These are phyloP conservation scores for Pelagia noctiluca DNA, from an alignment of 30 jellyfish, hydroid and myxozoan species.

Conservation along the genomic window DNA sequence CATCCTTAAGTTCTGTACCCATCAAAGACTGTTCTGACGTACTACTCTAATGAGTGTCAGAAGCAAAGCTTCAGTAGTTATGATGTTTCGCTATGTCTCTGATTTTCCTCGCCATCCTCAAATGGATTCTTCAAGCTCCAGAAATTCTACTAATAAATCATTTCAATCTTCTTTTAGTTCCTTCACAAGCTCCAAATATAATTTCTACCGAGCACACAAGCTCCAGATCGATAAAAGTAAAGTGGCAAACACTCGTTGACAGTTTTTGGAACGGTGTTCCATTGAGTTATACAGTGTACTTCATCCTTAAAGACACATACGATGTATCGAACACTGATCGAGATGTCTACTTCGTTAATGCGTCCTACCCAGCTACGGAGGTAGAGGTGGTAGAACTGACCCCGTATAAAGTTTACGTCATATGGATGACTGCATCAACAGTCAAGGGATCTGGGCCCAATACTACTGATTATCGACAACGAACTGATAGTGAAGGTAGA, in stretches of 20 bases:
- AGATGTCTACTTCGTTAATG: conserved; percentile 12
- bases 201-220: conserved; percentile 34
- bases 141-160: too few species aligned
- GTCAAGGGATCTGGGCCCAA: conserved; percentile 42
- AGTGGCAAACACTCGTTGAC: conserved; percentile 26
- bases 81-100: too few species aligned
- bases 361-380: neutral
- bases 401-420: conserved; percentile 43
- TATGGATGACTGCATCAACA: conserved; percentile 59
- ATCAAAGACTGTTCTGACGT: too few species aligned
- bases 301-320: conserved; percentile 14
- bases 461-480: conserved; percentile 23
- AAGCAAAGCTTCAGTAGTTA: too few species aligned
- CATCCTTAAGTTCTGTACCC: too few species aligned
- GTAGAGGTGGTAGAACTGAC: conserved; percentile 19
- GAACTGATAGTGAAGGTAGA: conserved; percentile 56
- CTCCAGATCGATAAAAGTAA: conserved; percentile 41
- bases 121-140: too few species aligned
- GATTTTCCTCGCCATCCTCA: too few species aligned
- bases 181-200: conserved; percentile 40
- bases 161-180: conserved; percentile 27
- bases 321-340: neutral
- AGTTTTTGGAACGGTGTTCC: conserved; percentile 48
- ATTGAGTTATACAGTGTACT: conserved; percentile 16
- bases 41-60: too few species aligned